These are phyloP conservation scores for Tragelaphus imberbis DNA, from an alignment of 2,113 vertebrate species.

Conservation along the genomic window DNA sequence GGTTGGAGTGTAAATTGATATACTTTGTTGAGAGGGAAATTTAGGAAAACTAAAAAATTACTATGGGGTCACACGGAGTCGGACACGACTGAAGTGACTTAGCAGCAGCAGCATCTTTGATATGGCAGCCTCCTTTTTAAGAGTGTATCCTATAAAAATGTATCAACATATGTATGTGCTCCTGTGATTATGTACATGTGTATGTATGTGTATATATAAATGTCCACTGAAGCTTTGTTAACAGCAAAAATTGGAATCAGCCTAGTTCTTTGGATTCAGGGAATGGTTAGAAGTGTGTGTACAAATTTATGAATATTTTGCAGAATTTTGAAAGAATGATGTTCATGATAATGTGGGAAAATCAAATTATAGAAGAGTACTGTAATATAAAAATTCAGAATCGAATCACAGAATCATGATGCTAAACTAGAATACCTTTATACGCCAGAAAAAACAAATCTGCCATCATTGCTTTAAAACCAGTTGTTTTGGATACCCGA, in stretches of 20 bases:
- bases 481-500: neutral
- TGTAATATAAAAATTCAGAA: neutral
- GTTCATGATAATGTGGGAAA: neutral
- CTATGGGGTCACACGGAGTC: too few relatives aligned
- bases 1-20: neutral
- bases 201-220: neutral
- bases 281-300: neutral
- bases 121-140: neutral
- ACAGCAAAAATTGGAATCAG: neutral
- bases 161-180: neutral
- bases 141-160: neutral
- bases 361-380: neutral
- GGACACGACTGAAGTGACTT: too few relatives aligned
- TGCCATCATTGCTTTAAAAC: neutral
- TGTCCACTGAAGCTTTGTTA: neutral
- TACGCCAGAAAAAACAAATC: neutral
- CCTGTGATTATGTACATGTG: neutral
- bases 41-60: neutral
- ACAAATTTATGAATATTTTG: neutral
- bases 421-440: neutral
- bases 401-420: neutral
- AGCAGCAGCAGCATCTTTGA: too few relatives aligned
- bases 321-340: neutral
- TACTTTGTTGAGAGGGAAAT: neutral
- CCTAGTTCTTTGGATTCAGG: neutral